Conservation (phyloP, 2,888 invertebrate species). For the Zele albiditarsus region DNA sequence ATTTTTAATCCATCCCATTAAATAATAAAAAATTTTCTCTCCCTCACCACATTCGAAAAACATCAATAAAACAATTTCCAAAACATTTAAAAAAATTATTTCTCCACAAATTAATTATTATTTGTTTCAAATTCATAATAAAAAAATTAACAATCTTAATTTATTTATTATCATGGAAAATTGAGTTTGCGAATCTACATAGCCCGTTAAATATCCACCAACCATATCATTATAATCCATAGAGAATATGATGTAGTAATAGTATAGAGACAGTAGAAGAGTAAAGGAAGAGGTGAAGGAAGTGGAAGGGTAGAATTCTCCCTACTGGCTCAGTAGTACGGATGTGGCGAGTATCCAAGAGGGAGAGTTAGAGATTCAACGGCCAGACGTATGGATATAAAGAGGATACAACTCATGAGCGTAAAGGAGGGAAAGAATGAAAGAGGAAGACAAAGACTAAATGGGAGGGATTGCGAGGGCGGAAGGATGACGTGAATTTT, state of each 20-base stretch:
- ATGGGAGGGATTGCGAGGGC: background rate
- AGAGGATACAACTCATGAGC: background rate
- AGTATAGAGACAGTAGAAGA: background rate
- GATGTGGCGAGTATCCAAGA: conserved; percentile 30
- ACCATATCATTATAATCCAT: background rate
- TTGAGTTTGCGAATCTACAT: background rate
- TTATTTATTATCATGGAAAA: no score
- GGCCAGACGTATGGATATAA: conserved; percentile 1
- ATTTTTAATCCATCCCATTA: no score
- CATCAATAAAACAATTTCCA: no score
- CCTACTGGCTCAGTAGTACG: conserved; percentile 22
- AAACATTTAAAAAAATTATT: no score
- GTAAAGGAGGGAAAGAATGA: background rate
- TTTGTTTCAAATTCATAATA: no score
- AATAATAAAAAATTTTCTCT: no score
- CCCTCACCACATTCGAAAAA: no score
- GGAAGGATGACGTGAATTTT: conserved; percentile 2
- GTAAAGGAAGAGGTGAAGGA: background rate
- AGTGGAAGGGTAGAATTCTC: background rate
- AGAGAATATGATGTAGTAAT: background rate
- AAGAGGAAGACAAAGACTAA: background rate
- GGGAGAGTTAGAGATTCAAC: conserved; percentile 15
- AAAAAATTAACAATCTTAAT: no score
- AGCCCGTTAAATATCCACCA: background rate
- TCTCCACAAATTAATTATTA: no score